phyloP scores from a whole-genome alignment of 2,888 invertebrate genomes.

The Mystacides longicornis region DNA sequence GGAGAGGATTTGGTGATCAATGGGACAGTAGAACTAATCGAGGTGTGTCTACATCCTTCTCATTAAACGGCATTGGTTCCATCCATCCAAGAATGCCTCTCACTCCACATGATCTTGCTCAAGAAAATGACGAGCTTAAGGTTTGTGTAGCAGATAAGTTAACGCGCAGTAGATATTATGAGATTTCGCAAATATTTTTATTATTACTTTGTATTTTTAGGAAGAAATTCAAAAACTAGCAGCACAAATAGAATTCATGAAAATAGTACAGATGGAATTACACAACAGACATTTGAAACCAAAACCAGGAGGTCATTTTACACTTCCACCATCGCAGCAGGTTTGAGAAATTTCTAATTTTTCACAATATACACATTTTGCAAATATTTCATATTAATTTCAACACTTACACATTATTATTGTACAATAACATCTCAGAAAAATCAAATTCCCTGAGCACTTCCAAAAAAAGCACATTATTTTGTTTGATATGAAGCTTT shows the following conservation, averaged over 20 bases:
- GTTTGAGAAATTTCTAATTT: neutral
- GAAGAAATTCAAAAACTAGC: constrained; percentile 88
- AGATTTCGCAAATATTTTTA: no score
- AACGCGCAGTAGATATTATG: no score
- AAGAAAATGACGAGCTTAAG: constrained; percentile 87
- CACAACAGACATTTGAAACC: constrained; percentile 84
- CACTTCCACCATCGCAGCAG: constrained; percentile 40
- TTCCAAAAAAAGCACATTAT: no score
- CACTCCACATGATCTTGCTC: constrained; percentile 77
- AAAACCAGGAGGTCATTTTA: constrained; percentile 76
- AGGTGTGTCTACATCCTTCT: constrained; percentile 79
- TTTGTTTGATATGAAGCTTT: no score
- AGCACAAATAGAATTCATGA: constrained; percentile 89
- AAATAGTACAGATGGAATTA: constrained; percentile 89
- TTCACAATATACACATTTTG: neutral
- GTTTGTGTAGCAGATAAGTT: no score
- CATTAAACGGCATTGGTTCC: constrained; percentile 77
- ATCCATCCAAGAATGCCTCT: constrained; percentile 53
- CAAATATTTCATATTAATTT: no score
- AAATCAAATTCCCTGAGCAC: no score
- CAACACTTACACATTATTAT: no score
- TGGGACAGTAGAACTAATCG: constrained; percentile 83
- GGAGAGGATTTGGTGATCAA: constrained; percentile 81
- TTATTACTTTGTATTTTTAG: constrained; percentile 37
- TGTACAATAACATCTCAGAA: no score